Evolutionary conservation across 2,797 vertebrate species (phyloP).

Genomic region (Otolemur crassicaudatus): DNA sequence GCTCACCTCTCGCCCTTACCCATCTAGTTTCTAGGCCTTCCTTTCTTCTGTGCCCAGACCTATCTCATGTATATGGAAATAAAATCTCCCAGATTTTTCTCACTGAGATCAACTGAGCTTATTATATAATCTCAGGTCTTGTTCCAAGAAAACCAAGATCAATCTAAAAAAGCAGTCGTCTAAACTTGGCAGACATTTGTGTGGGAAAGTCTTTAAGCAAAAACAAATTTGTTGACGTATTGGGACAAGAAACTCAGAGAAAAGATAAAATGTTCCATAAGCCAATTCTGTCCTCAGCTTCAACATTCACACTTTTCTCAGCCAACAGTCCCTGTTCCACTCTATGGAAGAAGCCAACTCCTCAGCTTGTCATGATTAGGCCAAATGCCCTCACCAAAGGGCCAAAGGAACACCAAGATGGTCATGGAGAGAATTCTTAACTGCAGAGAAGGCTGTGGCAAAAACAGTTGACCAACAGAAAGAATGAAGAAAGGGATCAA

Average conservation of each 20-base stretch:
- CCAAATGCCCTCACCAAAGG: conserved; percentile 12
- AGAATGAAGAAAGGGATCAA: not conserved
- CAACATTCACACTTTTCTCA: conserved; percentile 71
- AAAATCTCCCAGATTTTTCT: conserved; percentile 80
- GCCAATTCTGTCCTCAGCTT: conserved; percentile 86
- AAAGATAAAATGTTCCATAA: conserved; percentile 80
- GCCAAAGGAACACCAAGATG: not conserved
- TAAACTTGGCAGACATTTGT: conserved; percentile 88
- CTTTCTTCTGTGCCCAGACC: conserved; percentile 62
- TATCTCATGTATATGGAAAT: conserved; percentile 68
- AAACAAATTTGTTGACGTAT: conserved; percentile 89
- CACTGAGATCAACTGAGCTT: conserved; percentile 78
- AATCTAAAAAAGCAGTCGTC: conserved; percentile 87
- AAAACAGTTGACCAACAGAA: conserved; percentile 5
- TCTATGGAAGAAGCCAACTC: conserved; percentile 49
- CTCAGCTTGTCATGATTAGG: not conserved
- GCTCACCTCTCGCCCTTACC: conserved; percentile 10
- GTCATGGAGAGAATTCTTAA: not conserved
- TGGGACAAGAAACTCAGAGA: conserved; percentile 85
- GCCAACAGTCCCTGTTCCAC: conserved; percentile 49
- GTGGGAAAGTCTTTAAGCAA: conserved; percentile 91
- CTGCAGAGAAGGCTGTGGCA: not conserved
- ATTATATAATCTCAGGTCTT: conserved; percentile 88
- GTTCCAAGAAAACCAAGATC: conserved; percentile 86
- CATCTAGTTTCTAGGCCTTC: conserved; percentile 40